Evolutionary conservation across 2,797 vertebrate genomes (phyloP), one percentile per base, ranked within the genome.

Genomic region (Selene dorsalis): DNA sequence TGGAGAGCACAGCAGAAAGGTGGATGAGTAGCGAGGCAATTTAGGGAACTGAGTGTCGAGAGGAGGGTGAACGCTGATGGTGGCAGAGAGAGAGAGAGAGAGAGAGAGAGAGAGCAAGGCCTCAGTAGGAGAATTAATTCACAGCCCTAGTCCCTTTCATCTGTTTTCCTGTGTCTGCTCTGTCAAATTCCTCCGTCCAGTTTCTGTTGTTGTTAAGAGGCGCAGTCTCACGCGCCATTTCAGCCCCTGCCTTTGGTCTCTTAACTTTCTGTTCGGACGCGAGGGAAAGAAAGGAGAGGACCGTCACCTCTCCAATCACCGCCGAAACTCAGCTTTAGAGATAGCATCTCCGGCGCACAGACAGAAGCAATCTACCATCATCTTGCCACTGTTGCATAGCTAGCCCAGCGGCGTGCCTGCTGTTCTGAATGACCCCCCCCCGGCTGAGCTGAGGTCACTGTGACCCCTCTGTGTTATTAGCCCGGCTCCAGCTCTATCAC

Each of bases 1-100:
- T 88, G 87, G 88, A 91, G 91, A 88, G 91, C 86, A 55, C 80
- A 52, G 87, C 83, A 86, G 85, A 91, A 88, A 90, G 91, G 89
- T 89, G 88, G 86, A 91, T 87, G 91, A 92, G 91, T 90, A 90
- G 75, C 77, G 90, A 92, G 89, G 91, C 92, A 93, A 94, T 93
- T 92, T 92, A 89, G 91, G 84, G 82, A 93, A 90, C 84, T 61
- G 88, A 85, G 88, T 87, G 90, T 87, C 43, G 81, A 90, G 91
- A 87, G 88, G 83, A 84, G 83, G 77, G 87, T 65, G 84, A 88
- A 87, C 84, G 84, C 73, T 88, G 84, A 90, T 86, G 90, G 79
- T 78, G 80, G 84, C 61, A 35, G 7, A 35, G 32, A 35, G 32
- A 35, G 32, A 35, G 7, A 35, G 32, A 35, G 7, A 35, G 7